Base-by-base conservation (phyloP, 2,797 vertebrate species). In the Microctenopoma stevenorrisi region DNA sequence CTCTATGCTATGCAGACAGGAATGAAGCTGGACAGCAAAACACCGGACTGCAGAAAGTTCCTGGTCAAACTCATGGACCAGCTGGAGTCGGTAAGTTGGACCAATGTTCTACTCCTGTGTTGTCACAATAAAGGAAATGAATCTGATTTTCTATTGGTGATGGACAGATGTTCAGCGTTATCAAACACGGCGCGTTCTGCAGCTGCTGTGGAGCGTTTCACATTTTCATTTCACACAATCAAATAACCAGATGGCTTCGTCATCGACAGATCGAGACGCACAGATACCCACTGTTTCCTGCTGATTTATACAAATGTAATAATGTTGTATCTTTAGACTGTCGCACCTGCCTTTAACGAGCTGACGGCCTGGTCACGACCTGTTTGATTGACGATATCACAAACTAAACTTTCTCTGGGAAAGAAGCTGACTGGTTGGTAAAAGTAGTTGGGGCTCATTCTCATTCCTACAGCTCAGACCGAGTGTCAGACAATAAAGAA, bases 11-110 rank as follows among this genome's bases (percentile, higher is more conserved):
- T 99, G 97, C 98, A 99, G 90, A 96, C 95, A 0, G 96, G 97
- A 59, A 98, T 99, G 97, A 99, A 97, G 91, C 94, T 98, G 92
- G 98, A 99, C 84, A 97, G 96, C 87, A 98, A 98, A 92, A 95
- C 94, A 2, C 96, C 97, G 22, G 97, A 99, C 70, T 97, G 97
- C 82, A 92, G 96, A 50, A 98, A 97, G 94, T 99, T 98, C 92
- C 95, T 99, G 77, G 87, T 95, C 74, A 97, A 96, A 64, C 93
- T 99, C 62, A 99, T 99, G 98, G 97, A 99, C 94, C 96, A 98
- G 15, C 89, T 99, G 91, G 98, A 99, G 94, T 85, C 88, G 88
- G 97, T 99, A 88, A 87, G 88, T 81, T 3, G 1, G 4, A 33
- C 35, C 56, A 26, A 1, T 28, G 18, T 12, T 57, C 14, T 33